Percentiles rank a stretch among this genome's conserved stretches.
Conservation (phyloP, 1,140 invertebrate genomes). For the Drosophila watanabei region DNA sequence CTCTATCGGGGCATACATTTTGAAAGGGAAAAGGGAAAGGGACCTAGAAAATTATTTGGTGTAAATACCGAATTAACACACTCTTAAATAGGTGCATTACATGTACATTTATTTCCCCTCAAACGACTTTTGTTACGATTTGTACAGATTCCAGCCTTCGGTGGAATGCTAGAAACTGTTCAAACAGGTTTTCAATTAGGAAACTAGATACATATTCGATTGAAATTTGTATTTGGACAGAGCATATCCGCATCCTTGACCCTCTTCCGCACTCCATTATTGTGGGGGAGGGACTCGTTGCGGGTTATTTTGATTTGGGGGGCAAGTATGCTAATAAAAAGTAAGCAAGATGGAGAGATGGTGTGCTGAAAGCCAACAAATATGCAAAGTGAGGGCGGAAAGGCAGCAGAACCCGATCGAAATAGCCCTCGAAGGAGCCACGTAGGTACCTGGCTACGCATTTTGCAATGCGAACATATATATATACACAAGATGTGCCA, state of each 20-base stretch:
- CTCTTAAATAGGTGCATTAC: not conserved
- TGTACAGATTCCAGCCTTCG: not conserved
- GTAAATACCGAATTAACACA: not conserved
- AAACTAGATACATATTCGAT: not conserved
- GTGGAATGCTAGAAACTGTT: not conserved
- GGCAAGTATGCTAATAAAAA: slow-evolving; percentile 52
- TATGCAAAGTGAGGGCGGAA: slow-evolving; percentile 47
- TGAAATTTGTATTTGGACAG: slow-evolving; percentile 8
- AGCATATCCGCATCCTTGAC: slow-evolving; percentile 17
- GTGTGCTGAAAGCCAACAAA: slow-evolving; percentile 56
- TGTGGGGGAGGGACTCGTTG: not conserved
- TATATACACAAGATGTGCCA: not conserved
- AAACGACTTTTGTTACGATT: not conserved
- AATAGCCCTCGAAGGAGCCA: slow-evolving; percentile 37
- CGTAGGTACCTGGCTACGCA: slow-evolving; percentile 14
- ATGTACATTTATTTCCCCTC: not conserved
- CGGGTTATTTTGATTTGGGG: slow-evolving; percentile 27
- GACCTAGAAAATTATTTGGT: too few relatives aligned
- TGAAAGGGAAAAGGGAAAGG: not conserved
- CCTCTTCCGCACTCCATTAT: not conserved
- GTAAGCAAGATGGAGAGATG: slow-evolving; percentile 26
- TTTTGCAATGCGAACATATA: slow-evolving; percentile 18
- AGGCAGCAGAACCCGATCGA: not conserved
- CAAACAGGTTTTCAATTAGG: not conserved
- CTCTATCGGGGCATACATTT: not conserved